These are phyloP conservation scores for Discoglossus pictus DNA, from an alignment of 2,797 vertebrate species.

Conservation along the genomic window DNA sequence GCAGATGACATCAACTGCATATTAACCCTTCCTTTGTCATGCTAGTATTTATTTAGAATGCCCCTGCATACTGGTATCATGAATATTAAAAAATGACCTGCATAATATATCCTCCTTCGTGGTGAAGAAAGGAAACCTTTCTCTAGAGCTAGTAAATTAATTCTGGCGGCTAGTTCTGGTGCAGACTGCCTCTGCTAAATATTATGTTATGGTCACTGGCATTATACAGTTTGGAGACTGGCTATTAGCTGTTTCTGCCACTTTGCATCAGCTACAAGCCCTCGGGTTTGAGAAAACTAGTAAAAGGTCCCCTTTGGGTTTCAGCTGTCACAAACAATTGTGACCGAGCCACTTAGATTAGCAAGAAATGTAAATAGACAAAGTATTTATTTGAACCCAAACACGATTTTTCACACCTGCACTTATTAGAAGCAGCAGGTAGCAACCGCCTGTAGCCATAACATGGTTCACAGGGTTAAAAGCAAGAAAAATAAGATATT, in stretches of 20 bases:
- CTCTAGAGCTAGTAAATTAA: slow-evolving; percentile 10
- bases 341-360: slow-evolving; percentile 16
- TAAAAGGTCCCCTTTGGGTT: slow-evolving; percentile 39
- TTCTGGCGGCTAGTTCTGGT: slow-evolving; percentile 14
- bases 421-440: slow-evolving; percentile 46
- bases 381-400: slow-evolving; percentile 40
- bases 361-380: slow-evolving; percentile 42
- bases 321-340: slow-evolving; percentile 38
- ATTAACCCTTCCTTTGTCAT: too few species aligned
- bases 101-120: too few species aligned
- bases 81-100: too few species aligned
- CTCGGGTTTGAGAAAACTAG: background rate
- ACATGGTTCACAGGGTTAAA: slow-evolving; percentile 45
- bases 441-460: slow-evolving; percentile 38
- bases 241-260: slow-evolving; percentile 22
- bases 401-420: slow-evolving; percentile 40
- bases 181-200: slow-evolving; percentile 23
- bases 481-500: slow-evolving; percentile 45
- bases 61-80: too few species aligned
- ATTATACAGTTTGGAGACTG: slow-evolving; percentile 18
- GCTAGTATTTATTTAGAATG: too few species aligned
- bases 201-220: slow-evolving; percentile 25
- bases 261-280: slow-evolving; percentile 11
- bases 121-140: background rate
- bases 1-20: too few species aligned